These are phyloP conservation scores for Drusus annulatus DNA, from an alignment of 1,140 invertebrate species.

Conservation along the genomic window DNA sequence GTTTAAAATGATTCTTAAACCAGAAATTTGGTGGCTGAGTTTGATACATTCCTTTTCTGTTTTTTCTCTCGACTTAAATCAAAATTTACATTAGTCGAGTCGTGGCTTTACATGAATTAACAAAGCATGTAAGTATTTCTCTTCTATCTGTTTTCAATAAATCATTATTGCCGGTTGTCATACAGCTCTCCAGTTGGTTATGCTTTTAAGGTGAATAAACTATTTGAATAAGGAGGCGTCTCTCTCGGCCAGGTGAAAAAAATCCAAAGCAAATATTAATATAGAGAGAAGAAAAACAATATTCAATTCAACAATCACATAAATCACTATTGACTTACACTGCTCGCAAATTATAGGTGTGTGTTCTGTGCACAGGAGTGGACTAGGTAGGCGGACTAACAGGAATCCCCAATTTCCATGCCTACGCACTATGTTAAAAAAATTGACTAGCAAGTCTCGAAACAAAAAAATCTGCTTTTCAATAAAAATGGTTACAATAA, in stretches of 20 bases:
- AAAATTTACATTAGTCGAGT: not conserved
- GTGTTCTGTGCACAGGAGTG: too few species aligned
- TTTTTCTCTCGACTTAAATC: not conserved
- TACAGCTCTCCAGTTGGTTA: not conserved
- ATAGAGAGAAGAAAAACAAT: slow-evolving; percentile 4
- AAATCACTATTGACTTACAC: slow-evolving; percentile 1
- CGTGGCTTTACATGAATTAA: slow-evolving; percentile 47
- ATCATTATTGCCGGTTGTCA: slow-evolving; percentile 43
- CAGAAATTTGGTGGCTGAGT: not conserved
- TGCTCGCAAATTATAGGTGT: not conserved
- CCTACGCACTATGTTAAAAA: too few species aligned
- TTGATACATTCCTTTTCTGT: not conserved
- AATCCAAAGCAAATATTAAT: slow-evolving; percentile 14
- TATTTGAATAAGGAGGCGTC: slow-evolving; percentile 30
- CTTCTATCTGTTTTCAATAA: slow-evolving; percentile 54
- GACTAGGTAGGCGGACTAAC: too few species aligned
- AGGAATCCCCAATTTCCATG: too few species aligned
- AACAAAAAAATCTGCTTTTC: too few species aligned
- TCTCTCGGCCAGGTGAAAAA: not conserved
- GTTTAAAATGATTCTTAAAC: not conserved
- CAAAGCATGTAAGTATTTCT: slow-evolving; percentile 49
- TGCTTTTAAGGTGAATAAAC: slow-evolving; percentile 21
- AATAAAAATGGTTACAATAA: too few species aligned
- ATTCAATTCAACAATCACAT: not conserved
- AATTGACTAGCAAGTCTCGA: too few species aligned